A percentile compares a stretch with the other conserved stretches of the same genome.
phyloP scores from a whole-genome alignment of 1,140 invertebrate species.

The Drosophila nigromelanica region DNA sequence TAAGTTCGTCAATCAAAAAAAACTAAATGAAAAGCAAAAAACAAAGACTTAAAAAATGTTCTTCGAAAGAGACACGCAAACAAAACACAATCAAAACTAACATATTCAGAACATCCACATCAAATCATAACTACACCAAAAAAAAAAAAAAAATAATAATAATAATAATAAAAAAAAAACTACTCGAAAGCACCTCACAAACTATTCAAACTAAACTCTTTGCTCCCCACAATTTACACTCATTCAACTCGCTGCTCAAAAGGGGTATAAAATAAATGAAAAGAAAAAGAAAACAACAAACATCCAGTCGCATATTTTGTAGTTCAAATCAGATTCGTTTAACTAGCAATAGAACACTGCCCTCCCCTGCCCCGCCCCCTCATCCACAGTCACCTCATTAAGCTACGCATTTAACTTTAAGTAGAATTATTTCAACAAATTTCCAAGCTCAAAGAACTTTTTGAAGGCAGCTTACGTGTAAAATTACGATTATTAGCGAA shows the following conservation, averaged over 20 bases:
- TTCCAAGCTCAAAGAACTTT: constrained; percentile 60
- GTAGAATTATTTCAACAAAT: constrained; percentile 65
- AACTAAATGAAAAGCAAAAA: background rate
- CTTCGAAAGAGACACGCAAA: constrained; percentile 37
- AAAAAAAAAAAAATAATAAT: background rate
- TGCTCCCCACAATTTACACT: constrained; percentile 33
- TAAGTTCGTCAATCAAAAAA: constrained; percentile 25
- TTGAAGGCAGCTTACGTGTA: constrained; percentile 59
- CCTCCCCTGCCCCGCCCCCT: constrained; percentile 1
- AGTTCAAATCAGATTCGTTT: background rate
- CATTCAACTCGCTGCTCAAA: constrained; percentile 57
- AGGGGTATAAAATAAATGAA: constrained; percentile 2
- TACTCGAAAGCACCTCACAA: constrained; percentile 7
- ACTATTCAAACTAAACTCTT: constrained; percentile 12
- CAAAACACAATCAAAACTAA: constrained; percentile 36
- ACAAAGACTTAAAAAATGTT: constrained; percentile 45
- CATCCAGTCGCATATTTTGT: constrained; percentile 1
- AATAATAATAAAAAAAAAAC: background rate
- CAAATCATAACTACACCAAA: constrained; percentile 1
- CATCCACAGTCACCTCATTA: constrained; percentile 27
- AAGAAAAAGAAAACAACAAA: constrained; percentile 17
- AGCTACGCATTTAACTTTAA: constrained; percentile 62
- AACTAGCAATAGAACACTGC: constrained; percentile 60
- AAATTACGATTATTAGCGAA: constrained; percentile 54
- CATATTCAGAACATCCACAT: constrained; percentile 19